These are phyloP conservation scores for Drosophila anomalata DNA, from an alignment of 2,888 invertebrate genomes.

Conservation along the genomic window DNA sequence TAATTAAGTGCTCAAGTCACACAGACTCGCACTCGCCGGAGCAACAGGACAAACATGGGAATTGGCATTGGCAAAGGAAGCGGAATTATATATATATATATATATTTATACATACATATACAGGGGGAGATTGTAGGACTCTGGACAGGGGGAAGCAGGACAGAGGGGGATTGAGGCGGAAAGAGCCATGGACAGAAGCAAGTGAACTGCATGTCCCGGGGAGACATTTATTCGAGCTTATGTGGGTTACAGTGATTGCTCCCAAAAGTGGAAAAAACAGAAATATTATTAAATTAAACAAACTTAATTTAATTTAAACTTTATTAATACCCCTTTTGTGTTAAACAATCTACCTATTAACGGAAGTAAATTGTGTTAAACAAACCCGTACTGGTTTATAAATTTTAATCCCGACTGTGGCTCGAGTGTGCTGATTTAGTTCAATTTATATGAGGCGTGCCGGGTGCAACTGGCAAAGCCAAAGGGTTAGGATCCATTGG, in stretches of 20 bases:
- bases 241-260: conserved; percentile 32
- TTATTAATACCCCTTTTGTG: not conserved
- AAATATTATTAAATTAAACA: not conserved
- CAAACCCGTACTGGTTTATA: conserved; percentile 16
- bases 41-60: conserved; percentile 45
- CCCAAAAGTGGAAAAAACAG: not conserved
- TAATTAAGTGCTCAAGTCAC: conserved; percentile 76
- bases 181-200: conserved; percentile 18
- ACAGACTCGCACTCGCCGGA: conserved; percentile 36
- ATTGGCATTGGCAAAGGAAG: conserved; percentile 23
- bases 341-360: not conserved
- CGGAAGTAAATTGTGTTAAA: not conserved
- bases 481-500: conserved; percentile 32
- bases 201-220: conserved; percentile 43
- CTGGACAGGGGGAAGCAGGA: not conserved
- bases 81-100: conserved; percentile 18
- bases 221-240: conserved; percentile 17
- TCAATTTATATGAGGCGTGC: conserved; percentile 61
- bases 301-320: not conserved
- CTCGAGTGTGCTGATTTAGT: conserved; percentile 67
- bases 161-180: not conserved
- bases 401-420: conserved; percentile 40
- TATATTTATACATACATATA: not conserved
- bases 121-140: conserved; percentile 12
- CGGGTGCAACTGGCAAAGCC: conserved; percentile 35